Percentiles rank a stretch among this genome's conserved stretches.
These are phyloP conservation scores for Vespertilio murinus DNA, from an alignment of 2,797 vertebrate species.

Conservation along the genomic window DNA sequence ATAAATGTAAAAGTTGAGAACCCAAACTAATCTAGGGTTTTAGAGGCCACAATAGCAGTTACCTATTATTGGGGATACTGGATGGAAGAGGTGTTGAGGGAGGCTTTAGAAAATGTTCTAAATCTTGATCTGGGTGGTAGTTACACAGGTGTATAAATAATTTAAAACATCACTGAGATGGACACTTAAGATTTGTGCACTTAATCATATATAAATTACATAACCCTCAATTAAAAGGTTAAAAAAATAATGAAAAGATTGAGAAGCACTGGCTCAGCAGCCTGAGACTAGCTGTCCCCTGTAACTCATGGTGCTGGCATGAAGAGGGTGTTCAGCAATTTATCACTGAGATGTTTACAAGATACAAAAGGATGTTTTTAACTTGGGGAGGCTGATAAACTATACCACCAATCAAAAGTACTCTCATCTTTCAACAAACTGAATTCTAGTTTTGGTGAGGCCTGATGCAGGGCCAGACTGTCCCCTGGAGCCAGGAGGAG, in stretches of 20 bases:
- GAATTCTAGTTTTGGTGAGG: neutral
- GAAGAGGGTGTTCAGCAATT: neutral
- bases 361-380: neutral
- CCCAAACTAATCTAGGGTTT: neutral
- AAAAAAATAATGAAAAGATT: neutral
- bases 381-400: neutral
- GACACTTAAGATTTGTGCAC: neutral
- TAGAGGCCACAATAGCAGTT: neutral
- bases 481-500: neutral
- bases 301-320: neutral
- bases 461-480: neutral
- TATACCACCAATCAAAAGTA: neutral
- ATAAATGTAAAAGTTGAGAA: neutral
- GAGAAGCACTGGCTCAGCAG: neutral
- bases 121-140: neutral
- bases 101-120: neutral
- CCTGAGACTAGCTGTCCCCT: neutral
- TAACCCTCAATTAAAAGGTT: neutral
- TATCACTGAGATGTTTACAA: neutral
- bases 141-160: neutral
- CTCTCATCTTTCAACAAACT: neutral
- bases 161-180: neutral
- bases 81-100: neutral
- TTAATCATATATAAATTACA: neutral
- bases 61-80: neutral